These are phyloP conservation scores for Melanocharis versteri DNA, from an alignment of 2,113 vertebrate genomes.

Conservation along the genomic window DNA sequence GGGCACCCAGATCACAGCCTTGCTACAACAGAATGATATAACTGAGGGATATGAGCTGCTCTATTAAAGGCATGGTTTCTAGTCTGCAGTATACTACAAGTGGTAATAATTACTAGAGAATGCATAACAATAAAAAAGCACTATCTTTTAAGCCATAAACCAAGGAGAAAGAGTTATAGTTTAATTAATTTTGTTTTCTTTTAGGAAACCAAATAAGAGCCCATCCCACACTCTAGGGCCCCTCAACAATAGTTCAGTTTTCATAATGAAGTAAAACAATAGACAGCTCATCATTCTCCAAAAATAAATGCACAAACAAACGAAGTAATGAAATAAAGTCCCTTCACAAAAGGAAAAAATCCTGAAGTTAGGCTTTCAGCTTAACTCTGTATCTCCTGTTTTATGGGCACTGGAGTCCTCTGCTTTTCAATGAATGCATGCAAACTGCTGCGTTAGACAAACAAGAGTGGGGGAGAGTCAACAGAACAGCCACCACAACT, in stretches of 20 bases:
- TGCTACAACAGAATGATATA: not conserved
- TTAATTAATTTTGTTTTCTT: slow-evolving; percentile 55
- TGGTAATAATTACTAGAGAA: slow-evolving; percentile 40
- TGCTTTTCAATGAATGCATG: not conserved
- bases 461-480: not conserved
- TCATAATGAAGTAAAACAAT: slow-evolving; percentile 43
- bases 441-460: not conserved
- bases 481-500: not conserved
- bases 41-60: not conserved
- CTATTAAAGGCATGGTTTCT: slow-evolving; percentile 1
- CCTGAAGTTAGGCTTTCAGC: not conserved
- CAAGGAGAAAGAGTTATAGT: slow-evolving; percentile 24
- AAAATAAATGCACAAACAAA: slow-evolving; percentile 55
- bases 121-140: slow-evolving; percentile 19
- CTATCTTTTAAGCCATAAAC: slow-evolving; percentile 39
- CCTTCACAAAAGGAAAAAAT: slow-evolving; percentile 13
- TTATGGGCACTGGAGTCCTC: not conserved
- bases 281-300: slow-evolving; percentile 27
- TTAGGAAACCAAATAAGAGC: slow-evolving; percentile 6
- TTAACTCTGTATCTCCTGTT: slow-evolving; percentile 20
- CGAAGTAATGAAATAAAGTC: slow-evolving; percentile 38
- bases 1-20: not conserved
- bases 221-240: not conserved
- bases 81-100: not conserved
- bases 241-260: not conserved